These are phyloP conservation scores for Botia almorhae DNA, from an alignment of 2,797 vertebrate genomes.

Conservation along the genomic window DNA sequence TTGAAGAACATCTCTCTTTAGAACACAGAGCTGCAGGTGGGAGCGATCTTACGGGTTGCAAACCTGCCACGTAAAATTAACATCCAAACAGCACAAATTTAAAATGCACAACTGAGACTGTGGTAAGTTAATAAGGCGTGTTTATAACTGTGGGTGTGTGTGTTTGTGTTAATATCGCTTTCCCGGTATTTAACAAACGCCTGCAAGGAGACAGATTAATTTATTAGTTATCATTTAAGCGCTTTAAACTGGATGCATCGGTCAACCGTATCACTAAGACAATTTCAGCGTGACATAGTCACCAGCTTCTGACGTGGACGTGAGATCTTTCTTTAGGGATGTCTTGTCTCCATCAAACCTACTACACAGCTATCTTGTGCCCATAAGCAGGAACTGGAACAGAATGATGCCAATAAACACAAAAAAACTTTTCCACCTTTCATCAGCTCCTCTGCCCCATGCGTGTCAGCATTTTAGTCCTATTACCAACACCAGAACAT, in stretches of 20 bases:
- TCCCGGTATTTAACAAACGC: not conserved
- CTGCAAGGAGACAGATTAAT: constrained; percentile 1
- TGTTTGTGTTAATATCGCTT: constrained; percentile 34
- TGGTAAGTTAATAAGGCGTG: constrained; percentile 22
- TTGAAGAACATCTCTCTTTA: constrained; percentile 52
- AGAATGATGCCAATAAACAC: constrained; percentile 17
- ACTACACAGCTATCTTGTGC: constrained; percentile 32
- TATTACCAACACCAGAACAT: not conserved
- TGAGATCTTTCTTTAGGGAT: constrained; percentile 3
- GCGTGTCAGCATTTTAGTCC: not conserved
- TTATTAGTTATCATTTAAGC: not conserved
- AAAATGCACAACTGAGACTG: constrained; percentile 28
- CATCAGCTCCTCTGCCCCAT: not conserved
- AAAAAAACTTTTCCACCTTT: not conserved
- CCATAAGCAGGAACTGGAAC: constrained; percentile 37
- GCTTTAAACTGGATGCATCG: not conserved
- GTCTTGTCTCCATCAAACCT: constrained; percentile 31
- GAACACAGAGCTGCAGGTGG: constrained; percentile 50
- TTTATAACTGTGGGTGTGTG: constrained; percentile 19
- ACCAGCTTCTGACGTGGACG: constrained; percentile 43
- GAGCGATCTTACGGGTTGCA: not conserved
- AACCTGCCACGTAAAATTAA: not conserved
- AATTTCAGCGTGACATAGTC: not conserved
- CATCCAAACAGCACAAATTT: constrained; percentile 46
- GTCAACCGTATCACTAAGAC: constrained; percentile 10